Base-by-base conservation (phyloP, 2,888 invertebrate genomes). In the Sarcophaga rosellei region DNA sequence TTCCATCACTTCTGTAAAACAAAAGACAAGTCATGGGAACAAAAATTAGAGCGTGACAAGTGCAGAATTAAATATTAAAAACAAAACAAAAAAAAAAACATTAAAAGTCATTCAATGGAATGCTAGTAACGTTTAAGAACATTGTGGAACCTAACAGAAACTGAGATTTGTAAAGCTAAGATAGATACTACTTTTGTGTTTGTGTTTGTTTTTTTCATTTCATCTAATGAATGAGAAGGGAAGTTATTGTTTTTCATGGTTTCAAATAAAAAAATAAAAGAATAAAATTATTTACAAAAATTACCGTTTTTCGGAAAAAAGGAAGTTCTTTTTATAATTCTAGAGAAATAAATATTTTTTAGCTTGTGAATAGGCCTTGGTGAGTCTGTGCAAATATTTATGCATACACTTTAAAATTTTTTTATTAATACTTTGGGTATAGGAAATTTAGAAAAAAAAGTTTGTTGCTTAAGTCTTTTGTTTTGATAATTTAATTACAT, bases 21-120 rank as follows among this genome's bases (percentile, higher is more conserved):
- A 73, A 75, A 68, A 78, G 81, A 77, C 87, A 88, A 89, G 88
- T 88, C 88, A 89, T 89, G 89, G 88, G 89, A 88, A 89, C 88
- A 85, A 66, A 88, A 89, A 89, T 86, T 88, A 88, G 89, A 89
- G 89, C 89, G 88, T 89, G 88, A 89, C 88, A 88, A 88, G 88
- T 89, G 89, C 75, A 85, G 74, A 81, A 21, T 25, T 81, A 44
- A 70, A 53, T 6, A 68, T 21, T 25, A 81, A 8, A 35, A 44
- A 45, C 15, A 68, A 61, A 73, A 59, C 2, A 47, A 15, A 15
- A 53, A 15, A 11, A 47, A 15, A 53, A 15, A 12, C 53, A 53
- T 53, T 57, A 10, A 5, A 70, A 44, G 44, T 61, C 20, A 65
- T 57, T 17, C 17, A 4, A 17, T 17, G 11, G 44, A 35, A 61